Percentiles rank a stretch among this genome's conserved stretches.
These are phyloP conservation scores for Archivesica marissinica DNA, from an alignment of 1,140 invertebrate genomes.

Conservation along the genomic window DNA sequence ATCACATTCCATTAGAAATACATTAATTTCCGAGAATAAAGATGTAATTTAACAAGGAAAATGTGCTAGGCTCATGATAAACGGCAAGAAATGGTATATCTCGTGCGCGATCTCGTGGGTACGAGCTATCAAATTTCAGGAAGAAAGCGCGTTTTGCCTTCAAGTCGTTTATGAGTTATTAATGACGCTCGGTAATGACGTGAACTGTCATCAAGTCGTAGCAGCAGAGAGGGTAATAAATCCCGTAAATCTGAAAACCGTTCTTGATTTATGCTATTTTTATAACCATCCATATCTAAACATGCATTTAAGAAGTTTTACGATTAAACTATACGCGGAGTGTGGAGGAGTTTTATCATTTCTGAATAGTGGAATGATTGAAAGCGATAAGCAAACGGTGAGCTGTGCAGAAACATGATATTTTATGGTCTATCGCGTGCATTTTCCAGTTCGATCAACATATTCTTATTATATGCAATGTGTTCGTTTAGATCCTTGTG, in stretches of 20 bases:
- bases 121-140: not conserved
- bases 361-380: no score
- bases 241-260: not conserved
- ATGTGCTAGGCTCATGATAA: not conserved
- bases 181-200: conserved; percentile 31
- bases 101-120: not conserved
- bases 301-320: conserved; percentile 23
- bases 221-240: not conserved
- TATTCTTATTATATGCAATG: no score
- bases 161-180: conserved; percentile 45
- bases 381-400: no score
- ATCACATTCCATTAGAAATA: no score
- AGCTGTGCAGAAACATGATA: no score
- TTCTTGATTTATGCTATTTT: conserved; percentile 37
- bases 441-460: no score
- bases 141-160: not conserved
- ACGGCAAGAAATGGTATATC: not conserved
- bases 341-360: no score
- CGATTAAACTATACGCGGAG: not conserved
- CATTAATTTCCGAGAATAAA: no score
- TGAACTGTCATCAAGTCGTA: not conserved
- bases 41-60: not conserved
- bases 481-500: no score
- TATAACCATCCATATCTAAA: conserved; percentile 22
- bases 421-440: no score